Evolutionary conservation across 1,140 invertebrate species (phyloP), one percentile per base, ranked within the genome.

Genomic region (Mercenaria mercenaria): DNA sequence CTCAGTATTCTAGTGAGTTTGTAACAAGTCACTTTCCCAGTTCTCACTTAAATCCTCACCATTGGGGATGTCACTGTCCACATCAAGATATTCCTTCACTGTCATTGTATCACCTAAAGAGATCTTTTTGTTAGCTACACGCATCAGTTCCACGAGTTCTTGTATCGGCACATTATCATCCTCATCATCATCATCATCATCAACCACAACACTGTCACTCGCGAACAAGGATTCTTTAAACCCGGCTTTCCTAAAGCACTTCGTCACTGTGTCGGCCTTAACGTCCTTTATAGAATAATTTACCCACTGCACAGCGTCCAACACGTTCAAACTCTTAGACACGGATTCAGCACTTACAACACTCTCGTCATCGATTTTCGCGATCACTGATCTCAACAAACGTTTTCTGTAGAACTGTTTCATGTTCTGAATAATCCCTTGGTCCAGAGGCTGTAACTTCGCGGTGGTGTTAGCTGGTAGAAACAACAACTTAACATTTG

Each of bases 141-240:
- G 56, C 47, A 81, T 59, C 29, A 81, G 52, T 43, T 83, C 56
- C 2, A 64, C 81, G 3, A 83, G 29, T 34, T 83, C 61, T 15
- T 23, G 6, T 4, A 83, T 34, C 18, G 81, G 81, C 10, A 69
- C 43, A 47, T 47, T 47, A 18, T 69, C 18, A 47, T 47, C 43
- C 43, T 47, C 43, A 47, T 67, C 39, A 29, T 83, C 81, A n/a
- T n/a, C n/a, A n/a, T n/a, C n/a, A 18, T 83, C 79, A 26, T 81
- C 79, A 13, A 29, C 26, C 6, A 18, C 52, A 13, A 11, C 52
- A 56, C 29, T 34, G 29, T 77, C 20, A 47, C 43, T 18, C 8
- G 43, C 8, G n/a, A n/a, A n/a, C n/a, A n/a, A n/a, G n/a, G n/a
- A n/a, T n/a, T n/a, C n/a, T n/a, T n/a, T n/a, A 47, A 47, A 18